Conservation (phyloP, 2,888 invertebrate genomes). For the Habroteleia sp. region DNA sequence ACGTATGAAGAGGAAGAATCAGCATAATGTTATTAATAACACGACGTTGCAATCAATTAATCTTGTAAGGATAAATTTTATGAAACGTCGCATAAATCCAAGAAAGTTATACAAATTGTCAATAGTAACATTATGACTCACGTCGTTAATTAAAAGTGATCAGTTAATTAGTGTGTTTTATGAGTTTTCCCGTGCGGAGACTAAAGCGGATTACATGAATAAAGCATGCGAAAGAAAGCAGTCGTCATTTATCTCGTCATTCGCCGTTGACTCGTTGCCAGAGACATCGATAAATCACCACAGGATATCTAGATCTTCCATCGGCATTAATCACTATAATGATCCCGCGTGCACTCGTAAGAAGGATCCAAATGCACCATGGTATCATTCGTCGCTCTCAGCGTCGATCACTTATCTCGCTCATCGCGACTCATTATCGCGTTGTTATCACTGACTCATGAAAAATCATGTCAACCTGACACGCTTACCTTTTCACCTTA, state of each 20-base stretch:
- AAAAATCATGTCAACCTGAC: conserved; percentile 68
- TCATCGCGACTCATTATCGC: conserved; percentile 74
- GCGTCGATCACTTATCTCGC: conserved; percentile 71
- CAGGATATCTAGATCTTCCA: conserved; percentile 74
- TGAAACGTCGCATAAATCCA: conserved; percentile 18
- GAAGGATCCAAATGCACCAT: conserved; percentile 75
- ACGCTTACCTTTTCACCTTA: conserved; percentile 43
- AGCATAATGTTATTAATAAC: conserved; percentile 2
- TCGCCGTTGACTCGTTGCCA: conserved; percentile 71
- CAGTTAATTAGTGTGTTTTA: conserved; percentile 52
- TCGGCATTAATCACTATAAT: conserved; percentile 81
- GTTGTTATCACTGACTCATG: conserved; percentile 72
- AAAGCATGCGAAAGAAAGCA: conserved; percentile 55
- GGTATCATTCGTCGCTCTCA: conserved; percentile 66
- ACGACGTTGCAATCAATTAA: conserved; percentile 23
- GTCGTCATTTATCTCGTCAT: conserved; percentile 76
- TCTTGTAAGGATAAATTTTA: conserved; percentile 7
- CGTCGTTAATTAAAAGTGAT: conserved; percentile 46
- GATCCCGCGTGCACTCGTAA: conserved; percentile 73
- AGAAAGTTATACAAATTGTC: conserved; percentile 55
- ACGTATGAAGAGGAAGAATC: background rate
- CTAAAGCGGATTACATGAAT: conserved; percentile 50
- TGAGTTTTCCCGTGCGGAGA: conserved; percentile 29
- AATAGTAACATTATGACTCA: conserved; percentile 30
- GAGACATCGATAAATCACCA: conserved; percentile 80